Base-by-base conservation (phyloP, 2,113 vertebrate genomes). In the Chloroceryle aenea region DNA sequence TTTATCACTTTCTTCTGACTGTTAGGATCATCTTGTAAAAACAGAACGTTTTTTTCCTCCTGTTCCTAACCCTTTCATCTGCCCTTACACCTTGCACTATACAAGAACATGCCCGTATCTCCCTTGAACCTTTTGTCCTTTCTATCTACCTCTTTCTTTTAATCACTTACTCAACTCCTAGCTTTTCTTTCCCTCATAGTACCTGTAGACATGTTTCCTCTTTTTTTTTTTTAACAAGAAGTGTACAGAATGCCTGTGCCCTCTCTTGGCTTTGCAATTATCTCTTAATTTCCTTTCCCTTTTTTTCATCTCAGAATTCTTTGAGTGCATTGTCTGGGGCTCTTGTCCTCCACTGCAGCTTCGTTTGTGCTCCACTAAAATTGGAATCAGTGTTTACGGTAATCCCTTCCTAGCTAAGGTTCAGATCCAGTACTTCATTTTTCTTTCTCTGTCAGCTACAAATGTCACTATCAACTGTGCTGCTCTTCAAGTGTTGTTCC, bases 271-370 rank as follows among this genome's bases (percentile, higher is more conserved):
- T 96, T 89, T 96, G 58, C 63, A 67, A 8, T 72, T 91, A 36
- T 55, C 10, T 83, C 75, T 90, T 94, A 64, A 87, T 96, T 95
- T 92, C 58, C 36, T 90, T 92, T 88, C 22, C 8, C 7, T 42
- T 91, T 91, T 68, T 95, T 82, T 81, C 7, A 52, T 85, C 42
- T 94, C 55, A 9, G 0, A 66, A 71, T 59, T 71, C 55, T 76
- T 72, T 67, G 63, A 90, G n/a, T 71, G 19, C 10, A 2, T 88
- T 90, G 25, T 92, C 59, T 53, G 61, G 34, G 15, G 23, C 27
- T 94, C 50, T 86, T 88, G 50, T 96, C 26, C 71, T 95, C 74
- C 17, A 17, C 55, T n/a, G 27, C 2, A 6, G 40, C 56, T 91
- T 93, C 19, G 2, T 4, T 67, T 92, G 59, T 90, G 61, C 75